Evolutionary conservation across 1,140 invertebrate genomes (phyloP).

Genomic region (Stegodyphus mimosarum): DNA sequence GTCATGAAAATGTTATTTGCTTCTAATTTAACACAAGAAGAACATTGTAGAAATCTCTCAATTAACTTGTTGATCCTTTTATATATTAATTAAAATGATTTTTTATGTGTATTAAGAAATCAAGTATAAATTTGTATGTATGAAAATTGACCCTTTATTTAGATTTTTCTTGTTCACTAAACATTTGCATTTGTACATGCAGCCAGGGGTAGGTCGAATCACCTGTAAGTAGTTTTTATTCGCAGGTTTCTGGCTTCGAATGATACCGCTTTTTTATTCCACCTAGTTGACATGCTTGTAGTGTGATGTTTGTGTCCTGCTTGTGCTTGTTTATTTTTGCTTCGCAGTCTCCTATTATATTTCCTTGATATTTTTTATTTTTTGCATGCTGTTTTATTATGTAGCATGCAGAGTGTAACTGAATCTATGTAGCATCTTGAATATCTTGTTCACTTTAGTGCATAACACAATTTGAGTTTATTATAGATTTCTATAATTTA

Average conservation of each 20-base stretch:
- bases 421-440: no score
- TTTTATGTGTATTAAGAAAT: background rate
- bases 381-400: no score
- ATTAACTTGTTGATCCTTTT: no score
- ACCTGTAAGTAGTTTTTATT: constrained; percentile 62
- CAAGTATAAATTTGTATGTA: background rate
- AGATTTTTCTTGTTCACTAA: background rate
- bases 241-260: constrained; percentile 47
- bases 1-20: no score
- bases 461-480: no score
- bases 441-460: no score
- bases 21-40: no score
- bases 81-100: no score
- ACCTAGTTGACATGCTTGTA: constrained; percentile 52
- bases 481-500: no score
- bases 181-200: constrained; percentile 59
- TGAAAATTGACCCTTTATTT: background rate
- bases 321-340: constrained; percentile 30
- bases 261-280: constrained; percentile 54
- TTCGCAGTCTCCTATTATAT: background rate
- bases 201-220: constrained; percentile 62
- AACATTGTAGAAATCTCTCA: no score
- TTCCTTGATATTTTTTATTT: no score
- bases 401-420: no score
- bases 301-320: constrained; percentile 4